Evolutionary conservation across 2,888 invertebrate species (phyloP).

Genomic region (Rhabditophanes sp.): DNA sequence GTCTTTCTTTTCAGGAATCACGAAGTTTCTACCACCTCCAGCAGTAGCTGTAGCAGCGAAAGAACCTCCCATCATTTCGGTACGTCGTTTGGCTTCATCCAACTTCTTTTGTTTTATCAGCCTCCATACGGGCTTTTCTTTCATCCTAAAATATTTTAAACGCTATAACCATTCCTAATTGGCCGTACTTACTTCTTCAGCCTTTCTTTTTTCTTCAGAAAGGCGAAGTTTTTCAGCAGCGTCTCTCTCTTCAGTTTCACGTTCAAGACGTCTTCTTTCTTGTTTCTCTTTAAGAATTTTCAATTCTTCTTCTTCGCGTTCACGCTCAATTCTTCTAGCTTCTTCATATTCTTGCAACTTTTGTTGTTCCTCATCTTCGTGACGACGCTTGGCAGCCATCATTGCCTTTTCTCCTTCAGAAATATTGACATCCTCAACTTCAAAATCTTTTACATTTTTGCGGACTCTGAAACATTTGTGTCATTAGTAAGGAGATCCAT

Average conservation of each 20-base stretch:
- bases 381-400: conserved; percentile 36
- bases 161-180: conserved; percentile 2
- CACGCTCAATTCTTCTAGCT: conserved; percentile 22
- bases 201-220: conserved; percentile 31
- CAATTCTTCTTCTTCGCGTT: conserved; percentile 51
- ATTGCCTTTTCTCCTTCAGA: conserved; percentile 85
- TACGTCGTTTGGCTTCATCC: conserved; percentile 32
- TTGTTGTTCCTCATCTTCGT: conserved; percentile 40
- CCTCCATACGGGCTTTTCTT: conserved; percentile 26
- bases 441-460: too few relatives aligned
- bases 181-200: conserved; percentile 26
- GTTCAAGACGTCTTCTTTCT: conserved; percentile 33
- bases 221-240: conserved; percentile 28
- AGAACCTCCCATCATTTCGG: conserved; percentile 10
- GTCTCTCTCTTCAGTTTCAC: conserved; percentile 36
- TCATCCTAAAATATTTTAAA: conserved; percentile 20
- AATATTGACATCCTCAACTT: too few relatives aligned
- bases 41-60: conserved; percentile 12
- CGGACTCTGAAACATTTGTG: too few relatives aligned
- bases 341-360: conserved; percentile 43
- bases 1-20: conserved; percentile 22
- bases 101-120: conserved; percentile 29
- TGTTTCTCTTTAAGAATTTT: conserved; percentile 70
- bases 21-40: conserved; percentile 35
- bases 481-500: too few relatives aligned